Evolutionary conservation across 2,797 vertebrate genomes (phyloP), one percentile per base, ranked within the genome.

Genomic region (Jordanella pulchra): DNA sequence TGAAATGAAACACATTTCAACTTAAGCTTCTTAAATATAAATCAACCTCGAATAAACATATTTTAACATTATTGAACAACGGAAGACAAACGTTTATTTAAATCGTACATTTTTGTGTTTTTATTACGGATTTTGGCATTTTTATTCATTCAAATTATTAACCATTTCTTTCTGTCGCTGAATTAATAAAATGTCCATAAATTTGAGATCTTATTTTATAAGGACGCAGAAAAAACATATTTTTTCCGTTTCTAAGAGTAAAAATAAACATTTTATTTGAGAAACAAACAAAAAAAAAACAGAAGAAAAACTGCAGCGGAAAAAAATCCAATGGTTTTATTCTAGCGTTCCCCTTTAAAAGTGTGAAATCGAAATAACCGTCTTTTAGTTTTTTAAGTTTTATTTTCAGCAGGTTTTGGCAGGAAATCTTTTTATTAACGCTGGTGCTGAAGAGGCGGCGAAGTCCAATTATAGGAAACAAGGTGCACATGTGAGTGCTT

Each of bases 401-500:
- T 25, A 0, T 11, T 68, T 68, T 61, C 23, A n/a, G 17, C 11
- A 23, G 30, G 4, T 73, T 80, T 63, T 68, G 18, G 53, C 55
- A 32, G 7, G 23, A 25, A 9, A 1, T 69, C 32, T 48, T 55
- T 15, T 64, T 11, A 69, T 48, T 18, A n/a, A 27, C 65, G 11
- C 28, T 53, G 45, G 14, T 4, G 12, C 48, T 50, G 60, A 45
- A 74, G 60, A 72, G 45, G 50, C 51, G 69, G 75, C 76, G 61
- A 51, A 75, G 77, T 79, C 81, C 83, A 91, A 86, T 91, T 85
- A 86, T 82, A 72, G 80, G 80, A 87, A 88, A 90, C 50, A 71
- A 84, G 78, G 69, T 83, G 82, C 91, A 93, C 86, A 77, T 90
- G 87, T 81, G 86, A 81, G 28, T 44, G n/a, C 7, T 30, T 27